Evolutionary conservation across 2,113 vertebrate species (phyloP), one percentile per base, ranked within the genome.

Genomic region (Channa argus): DNA sequence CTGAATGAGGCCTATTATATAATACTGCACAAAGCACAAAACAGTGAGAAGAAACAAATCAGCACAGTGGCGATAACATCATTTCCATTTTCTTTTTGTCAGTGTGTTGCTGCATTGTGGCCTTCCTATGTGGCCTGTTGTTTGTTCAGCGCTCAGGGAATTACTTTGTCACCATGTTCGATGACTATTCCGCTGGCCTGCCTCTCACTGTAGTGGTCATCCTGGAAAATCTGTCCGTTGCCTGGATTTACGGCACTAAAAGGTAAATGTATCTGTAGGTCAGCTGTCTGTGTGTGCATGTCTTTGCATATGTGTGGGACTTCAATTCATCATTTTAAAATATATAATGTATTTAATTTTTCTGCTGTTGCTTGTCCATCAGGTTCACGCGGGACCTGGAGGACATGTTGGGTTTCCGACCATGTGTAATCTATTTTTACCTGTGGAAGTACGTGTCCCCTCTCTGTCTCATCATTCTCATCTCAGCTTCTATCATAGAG

Each of bases 341-440:
- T 24, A 24, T 24, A 24, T 24, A 24, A 24, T 24, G n/a, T 24
- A 24, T 41, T 41, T 2, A 41, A 41, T 7, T 41, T 41, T 2
- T 14, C 15, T 52, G 43, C 6, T 75, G 9, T 41, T 41, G 15
- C 47, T 38, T 65, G 7, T 59, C 54, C 43, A 2, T 70, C 94
- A 99, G 98, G 91, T 99, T 99, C 93, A 97, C 98, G 96, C 96
- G 98, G 91, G 98, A 99, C 75, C 93, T 99, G 89, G 98, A 97
- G 0, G 98, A 99, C 70, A 99, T 99, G 98, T 79, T 99, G 91
- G 98, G 98, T 33, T 99, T 99, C 89, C 90, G 93, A 46, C 98
- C 98, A 1, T 95, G 86, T 49, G 84, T 82, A 7, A 95, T 96
- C 84, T 99, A 99, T 74, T 99, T 96, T 94, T 99, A 99, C 92